phyloP scores from a whole-genome alignment of 2,888 invertebrate species.

The Gandaritis pyraliata region DNA sequence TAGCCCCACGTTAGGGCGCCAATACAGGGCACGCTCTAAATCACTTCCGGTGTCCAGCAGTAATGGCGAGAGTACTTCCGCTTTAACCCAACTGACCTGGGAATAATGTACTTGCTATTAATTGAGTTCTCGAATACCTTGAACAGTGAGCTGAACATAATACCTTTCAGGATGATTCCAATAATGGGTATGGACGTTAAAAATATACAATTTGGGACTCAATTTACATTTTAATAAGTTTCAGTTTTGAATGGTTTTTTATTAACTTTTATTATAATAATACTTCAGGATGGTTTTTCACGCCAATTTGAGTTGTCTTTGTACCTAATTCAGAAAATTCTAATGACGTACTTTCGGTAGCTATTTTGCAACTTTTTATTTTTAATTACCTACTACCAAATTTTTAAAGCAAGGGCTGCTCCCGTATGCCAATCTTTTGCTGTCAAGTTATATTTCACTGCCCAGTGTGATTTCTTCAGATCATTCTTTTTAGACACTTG shows the following conservation, averaged over 20 bases:
- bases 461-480: no score
- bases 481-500: no score
- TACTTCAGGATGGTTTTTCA: no score
- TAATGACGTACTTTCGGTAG: neutral
- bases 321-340: neutral
- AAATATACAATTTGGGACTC: neutral
- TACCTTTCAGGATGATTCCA: constrained; percentile 3
- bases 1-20: constrained; percentile 19
- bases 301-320: neutral
- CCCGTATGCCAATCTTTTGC: no score
- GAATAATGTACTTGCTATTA: constrained; percentile 53
- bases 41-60: constrained; percentile 60
- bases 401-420: no score
- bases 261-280: no score
- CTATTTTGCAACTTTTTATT: no score
- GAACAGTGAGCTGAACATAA: constrained; percentile 9
- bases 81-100: constrained; percentile 43
- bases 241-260: neutral
- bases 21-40: constrained; percentile 48
- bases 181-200: neutral
- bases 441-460: no score
- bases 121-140: constrained; percentile 46
- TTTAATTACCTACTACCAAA: no score
- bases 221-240: neutral
- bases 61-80: constrained; percentile 55